Evolutionary conservation across 2,113 vertebrate genomes (phyloP), one percentile per base, ranked within the genome.

Genomic region (Regulus satrapa): DNA sequence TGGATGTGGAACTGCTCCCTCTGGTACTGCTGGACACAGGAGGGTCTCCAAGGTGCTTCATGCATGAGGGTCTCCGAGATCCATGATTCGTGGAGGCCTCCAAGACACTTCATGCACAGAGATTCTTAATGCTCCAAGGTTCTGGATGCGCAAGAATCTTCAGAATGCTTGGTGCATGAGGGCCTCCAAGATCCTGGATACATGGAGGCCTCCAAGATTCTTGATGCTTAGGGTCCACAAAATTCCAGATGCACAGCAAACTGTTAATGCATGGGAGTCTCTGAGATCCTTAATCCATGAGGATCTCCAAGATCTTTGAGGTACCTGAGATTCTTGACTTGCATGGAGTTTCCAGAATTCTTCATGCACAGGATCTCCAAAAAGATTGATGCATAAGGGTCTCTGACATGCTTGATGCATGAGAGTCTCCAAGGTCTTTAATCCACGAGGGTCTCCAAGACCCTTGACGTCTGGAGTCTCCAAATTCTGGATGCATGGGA

Each of bases 151-250:
- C 56, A 38, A 17, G 56, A 21, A 62, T 62, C 46, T 21, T 18
- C 38, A 26, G 56, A 32, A 38, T 14, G 13, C 48, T 54, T 38
- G 56, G 40, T 62, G 25, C 62, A 8, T 1, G 3, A 16, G 21
- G 13, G 7, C 56, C 51, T 49, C 55, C 28, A 18, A 62, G 8
- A 3, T 2, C 1, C 10, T 63, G 63, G 14, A 8, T 25, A 14
- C 9, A 4, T 0, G 0, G 2, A 17, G 19, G 1, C 69, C 73
- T 64, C 48, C 32, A 8, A 75, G 21, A 10, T 2, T 1, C 38
- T 58, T 58, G 18, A 24, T 36, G 10, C 28, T 25, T 10, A 1
- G n/a, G 5, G 1, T 64, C 16, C 69, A 49, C 23, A 17, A 46
- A 31, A 8, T 8, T 3, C 25, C 45, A 48, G 12, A 24, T 34